Conservation (phyloP, 1,140 invertebrate genomes). For the Drosophila kurseongensis region DNA sequence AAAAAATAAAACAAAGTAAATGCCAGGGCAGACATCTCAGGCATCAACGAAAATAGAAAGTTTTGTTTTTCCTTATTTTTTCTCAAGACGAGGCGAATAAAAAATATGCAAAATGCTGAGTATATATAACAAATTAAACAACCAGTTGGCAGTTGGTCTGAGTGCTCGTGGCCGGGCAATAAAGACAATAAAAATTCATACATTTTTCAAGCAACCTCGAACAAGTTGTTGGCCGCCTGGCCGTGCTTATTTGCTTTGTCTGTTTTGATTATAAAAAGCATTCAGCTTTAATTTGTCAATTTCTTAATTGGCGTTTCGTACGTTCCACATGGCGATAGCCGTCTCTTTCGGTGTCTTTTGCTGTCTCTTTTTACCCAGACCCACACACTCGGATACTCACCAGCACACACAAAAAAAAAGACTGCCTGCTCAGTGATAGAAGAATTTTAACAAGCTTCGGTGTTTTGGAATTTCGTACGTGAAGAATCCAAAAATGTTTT, state of each 20-base stretch:
- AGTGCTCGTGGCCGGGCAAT: constrained; percentile 36
- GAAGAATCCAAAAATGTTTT: constrained; percentile 84
- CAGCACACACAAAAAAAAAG: not conserved
- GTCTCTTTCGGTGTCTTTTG: constrained; percentile 18
- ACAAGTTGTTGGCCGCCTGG: constrained; percentile 45
- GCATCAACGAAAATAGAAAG: constrained; percentile 56
- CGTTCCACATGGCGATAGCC: constrained; percentile 63
- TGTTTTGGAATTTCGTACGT: constrained; percentile 82
- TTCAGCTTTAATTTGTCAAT: constrained; percentile 83
- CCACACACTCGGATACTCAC: constrained; percentile 21
- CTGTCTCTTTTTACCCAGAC: not conserved
- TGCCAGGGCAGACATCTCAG: constrained; percentile 9
- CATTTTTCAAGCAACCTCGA: constrained; percentile 54
- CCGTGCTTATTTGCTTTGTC: constrained; percentile 79
- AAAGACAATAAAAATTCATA: constrained; percentile 61
- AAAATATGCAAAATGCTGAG: constrained; percentile 45
- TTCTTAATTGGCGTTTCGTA: constrained; percentile 83
- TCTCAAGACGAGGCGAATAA: constrained; percentile 19
- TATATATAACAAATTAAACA: constrained; percentile 60
- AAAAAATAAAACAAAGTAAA: constrained; percentile 24
- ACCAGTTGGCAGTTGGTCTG: constrained; percentile 30
- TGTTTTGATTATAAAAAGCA: constrained; percentile 83
- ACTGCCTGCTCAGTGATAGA: constrained; percentile 64
- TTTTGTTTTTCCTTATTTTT: constrained; percentile 30
- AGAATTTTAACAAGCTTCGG: constrained; percentile 82